Evolutionary conservation across 2,888 invertebrate species (phyloP).

Genomic region (Drosophila colorata): DNA sequence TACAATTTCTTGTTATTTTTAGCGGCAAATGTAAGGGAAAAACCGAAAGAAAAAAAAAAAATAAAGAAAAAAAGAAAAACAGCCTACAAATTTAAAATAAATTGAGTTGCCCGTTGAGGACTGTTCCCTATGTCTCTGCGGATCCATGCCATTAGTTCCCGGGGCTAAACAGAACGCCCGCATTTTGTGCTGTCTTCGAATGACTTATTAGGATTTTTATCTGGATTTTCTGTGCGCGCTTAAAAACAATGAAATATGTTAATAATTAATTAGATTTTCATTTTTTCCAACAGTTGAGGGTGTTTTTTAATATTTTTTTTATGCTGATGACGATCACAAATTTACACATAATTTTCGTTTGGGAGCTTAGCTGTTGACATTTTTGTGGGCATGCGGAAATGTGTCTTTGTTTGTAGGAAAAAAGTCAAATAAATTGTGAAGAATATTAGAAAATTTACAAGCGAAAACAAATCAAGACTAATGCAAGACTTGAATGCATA

Average conservation of each 20-base stretch:
- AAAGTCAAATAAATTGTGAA: constrained; percentile 14
- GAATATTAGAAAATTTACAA: constrained; percentile 45
- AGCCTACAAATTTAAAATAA: constrained; percentile 65
- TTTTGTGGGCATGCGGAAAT: constrained; percentile 38
- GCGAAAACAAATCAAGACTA: constrained; percentile 74
- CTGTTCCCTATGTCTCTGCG: constrained; percentile 4
- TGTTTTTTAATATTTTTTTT: constrained; percentile 22
- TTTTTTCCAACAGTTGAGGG: constrained; percentile 22
- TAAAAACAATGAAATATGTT: constrained; percentile 73
- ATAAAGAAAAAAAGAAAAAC: constrained; percentile 23
- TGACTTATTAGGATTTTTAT: constrained; percentile 74
- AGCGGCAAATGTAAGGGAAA: constrained; percentile 39
- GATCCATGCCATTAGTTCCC: constrained; percentile 4
- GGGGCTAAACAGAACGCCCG: constrained; percentile 35
- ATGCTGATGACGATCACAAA: constrained; percentile 61
- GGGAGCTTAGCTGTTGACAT: constrained; percentile 66
- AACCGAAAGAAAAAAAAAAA: constrained; percentile 15
- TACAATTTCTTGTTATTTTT: constrained; percentile 65
- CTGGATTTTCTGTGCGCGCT: constrained; percentile 49
- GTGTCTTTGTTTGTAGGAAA: constrained; percentile 4
- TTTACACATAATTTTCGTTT: constrained; percentile 55
- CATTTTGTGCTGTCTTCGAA: constrained; percentile 54
- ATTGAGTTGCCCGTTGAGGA: constrained; percentile 51
- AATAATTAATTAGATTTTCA: constrained; percentile 71
- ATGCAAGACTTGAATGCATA: constrained; percentile 63